phyloP scores from a whole-genome alignment of 1,140 invertebrate species.

The Rhopalosiphum padi region DNA sequence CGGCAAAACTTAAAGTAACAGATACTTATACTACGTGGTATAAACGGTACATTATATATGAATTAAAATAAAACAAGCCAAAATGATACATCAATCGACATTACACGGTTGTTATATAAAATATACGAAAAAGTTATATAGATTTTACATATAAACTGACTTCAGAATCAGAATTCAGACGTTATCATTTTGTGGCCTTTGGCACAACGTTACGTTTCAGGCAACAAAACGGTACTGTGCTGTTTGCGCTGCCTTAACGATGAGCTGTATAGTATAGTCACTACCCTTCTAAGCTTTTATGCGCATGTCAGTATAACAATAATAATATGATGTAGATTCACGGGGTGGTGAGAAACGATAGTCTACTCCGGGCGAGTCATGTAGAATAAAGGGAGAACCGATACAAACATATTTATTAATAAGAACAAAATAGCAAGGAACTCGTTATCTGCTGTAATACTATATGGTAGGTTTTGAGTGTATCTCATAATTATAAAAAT shows the following conservation, averaged over 20 bases:
- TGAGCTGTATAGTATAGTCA: neutral
- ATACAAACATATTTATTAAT: neutral
- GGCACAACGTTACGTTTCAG: neutral
- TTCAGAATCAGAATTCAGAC: constrained; percentile 3
- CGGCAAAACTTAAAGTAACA: neutral
- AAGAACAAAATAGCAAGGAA: neutral
- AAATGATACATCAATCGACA: neutral
- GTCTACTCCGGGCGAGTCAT: neutral
- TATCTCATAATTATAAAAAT: neutral
- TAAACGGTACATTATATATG: neutral
- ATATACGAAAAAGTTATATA: neutral
- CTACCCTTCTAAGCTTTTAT: constrained; percentile 17
- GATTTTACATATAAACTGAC: neutral
- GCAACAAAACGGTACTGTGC: constrained; percentile 18
- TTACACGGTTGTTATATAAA: neutral
- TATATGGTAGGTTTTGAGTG: neutral
- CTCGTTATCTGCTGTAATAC: neutral
- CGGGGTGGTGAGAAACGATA: neutral
- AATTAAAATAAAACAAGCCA: neutral
- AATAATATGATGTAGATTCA: neutral
- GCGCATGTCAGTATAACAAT: constrained; percentile 54
- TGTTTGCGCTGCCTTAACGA: constrained; percentile 9
- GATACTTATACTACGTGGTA: neutral
- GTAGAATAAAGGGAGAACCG: neutral
- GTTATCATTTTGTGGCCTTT: neutral